phyloP scores from a whole-genome alignment of 64 coral and sea anemone genomes.

The Exaiptasia diaphana region DNA sequence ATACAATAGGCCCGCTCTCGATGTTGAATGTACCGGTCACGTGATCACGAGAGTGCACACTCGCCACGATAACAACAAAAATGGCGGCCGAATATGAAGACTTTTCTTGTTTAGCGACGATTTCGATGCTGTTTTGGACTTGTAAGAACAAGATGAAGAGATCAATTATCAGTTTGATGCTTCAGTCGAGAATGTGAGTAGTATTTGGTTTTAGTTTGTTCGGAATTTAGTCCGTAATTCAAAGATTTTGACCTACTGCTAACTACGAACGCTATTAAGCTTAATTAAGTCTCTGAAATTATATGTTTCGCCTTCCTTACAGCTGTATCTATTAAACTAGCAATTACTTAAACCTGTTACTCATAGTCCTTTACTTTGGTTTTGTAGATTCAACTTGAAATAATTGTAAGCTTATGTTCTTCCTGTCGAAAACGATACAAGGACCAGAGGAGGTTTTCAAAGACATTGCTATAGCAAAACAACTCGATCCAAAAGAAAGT shows the following conservation, averaged over 20 bases:
- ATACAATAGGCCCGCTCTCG: background rate
- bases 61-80: background rate
- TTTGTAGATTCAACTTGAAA: background rate
- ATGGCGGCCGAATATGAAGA: background rate
- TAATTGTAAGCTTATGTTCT: background rate
- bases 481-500: background rate
- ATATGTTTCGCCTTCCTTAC: slow-evolving; percentile 27
- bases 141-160: slow-evolving; percentile 12
- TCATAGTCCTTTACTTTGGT: slow-evolving; percentile 5
- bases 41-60: slow-evolving; percentile 17
- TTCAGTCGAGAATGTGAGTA: slow-evolving; percentile 33
- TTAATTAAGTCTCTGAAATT: background rate
- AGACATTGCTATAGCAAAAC: background rate
- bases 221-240: slow-evolving; percentile 16
- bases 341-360: slow-evolving; percentile 1
- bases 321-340: slow-evolving; percentile 9
- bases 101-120: slow-evolving; percentile 11
- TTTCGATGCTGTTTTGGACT: slow-evolving; percentile 12
- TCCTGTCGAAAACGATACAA: background rate
- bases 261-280: background rate
- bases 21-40: too few species aligned
- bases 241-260: slow-evolving; percentile 5
- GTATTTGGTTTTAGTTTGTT: background rate
- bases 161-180: background rate
- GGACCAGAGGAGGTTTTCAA: background rate